phyloP scores from a whole-genome alignment of 2,888 invertebrate species.

The Dolichopus griseipennis region DNA sequence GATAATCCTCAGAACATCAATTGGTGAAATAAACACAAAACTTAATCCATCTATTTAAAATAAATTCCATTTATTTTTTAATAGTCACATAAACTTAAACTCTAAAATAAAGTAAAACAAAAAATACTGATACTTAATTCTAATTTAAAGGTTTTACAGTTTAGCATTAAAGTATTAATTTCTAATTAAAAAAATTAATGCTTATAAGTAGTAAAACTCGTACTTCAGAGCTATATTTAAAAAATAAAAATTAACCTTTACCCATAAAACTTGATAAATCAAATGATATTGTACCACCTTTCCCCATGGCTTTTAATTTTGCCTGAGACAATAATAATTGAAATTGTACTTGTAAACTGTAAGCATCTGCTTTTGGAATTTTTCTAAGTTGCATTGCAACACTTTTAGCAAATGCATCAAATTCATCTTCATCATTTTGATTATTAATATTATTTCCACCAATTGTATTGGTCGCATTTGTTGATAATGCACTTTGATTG shows the following conservation, averaged over 20 bases:
- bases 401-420: constrained; percentile 10
- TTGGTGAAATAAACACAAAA: too few species aligned
- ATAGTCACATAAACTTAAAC: too few species aligned
- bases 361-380: constrained; percentile 9
- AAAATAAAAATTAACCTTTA: background rate
- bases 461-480: background rate
- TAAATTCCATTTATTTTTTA: too few species aligned
- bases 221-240: too few species aligned
- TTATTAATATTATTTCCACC: background rate
- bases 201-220: too few species aligned
- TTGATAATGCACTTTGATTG: background rate
- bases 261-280: background rate
- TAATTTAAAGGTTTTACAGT: too few species aligned
- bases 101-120: too few species aligned
- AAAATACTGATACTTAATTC: too few species aligned
- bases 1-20: too few species aligned
- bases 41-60: too few species aligned
- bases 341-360: constrained; percentile 9
- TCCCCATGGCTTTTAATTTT: constrained; percentile 12
- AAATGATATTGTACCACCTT: background rate
- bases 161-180: too few species aligned
- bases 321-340: constrained; percentile 8
- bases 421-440: constrained; percentile 8
- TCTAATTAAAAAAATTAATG: too few species aligned
- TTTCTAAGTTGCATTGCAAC: constrained; percentile 7